Base-by-base conservation (phyloP, 2,888 invertebrate species). In the Ochlodes sylvanus region DNA sequence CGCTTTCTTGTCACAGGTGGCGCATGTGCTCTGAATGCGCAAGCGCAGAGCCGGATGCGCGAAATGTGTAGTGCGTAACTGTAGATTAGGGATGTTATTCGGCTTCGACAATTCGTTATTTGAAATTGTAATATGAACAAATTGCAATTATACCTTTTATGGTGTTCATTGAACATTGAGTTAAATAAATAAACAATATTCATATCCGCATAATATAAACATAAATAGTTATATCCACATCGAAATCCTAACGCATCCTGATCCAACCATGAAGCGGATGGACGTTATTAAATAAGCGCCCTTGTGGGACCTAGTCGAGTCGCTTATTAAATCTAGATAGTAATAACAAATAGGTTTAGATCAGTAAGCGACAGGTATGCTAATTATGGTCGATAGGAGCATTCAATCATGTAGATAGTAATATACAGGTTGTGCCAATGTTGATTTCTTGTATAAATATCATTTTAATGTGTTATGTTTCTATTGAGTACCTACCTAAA, bases 1-100 rank as follows among this genome's bases (percentile, higher is more conserved):
- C 85, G 92, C 92, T 92, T 92, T 91, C 93, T 89, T 91, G 92
- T 92, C 93, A 92, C 92, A 93, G 89, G 84, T 86, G 85, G 85
- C 83, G 85, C 77, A 80, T 84, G 87, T 79, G 87, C 70, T 79
- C 80, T 87, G 91, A 90, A 91, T 92, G 91, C 88, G 87, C 82
- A 90, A 91, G 80, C 88, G 85, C 82, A 72, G 65, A 90, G 87
- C 89, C 92, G 92, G 92, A 93, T 92, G 90, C 86, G 92, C 91
- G 84, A 92, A 91, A 92, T 92, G 86, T 85, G 86, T 83, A 82
- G 14, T 82, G 83, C 79, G 81, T 89, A 87, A 87, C 87, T 86
- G 88, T 55, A 32, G 66, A 67, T 86, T 77, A 75, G 83, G 76
- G 55, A 54, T n/a, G 54, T 54, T 75, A 83, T 19, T 50, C 2